These are phyloP conservation scores for Stenoptilia bipunctidactyla DNA, from an alignment of 2,888 invertebrate genomes.

Conservation along the genomic window DNA sequence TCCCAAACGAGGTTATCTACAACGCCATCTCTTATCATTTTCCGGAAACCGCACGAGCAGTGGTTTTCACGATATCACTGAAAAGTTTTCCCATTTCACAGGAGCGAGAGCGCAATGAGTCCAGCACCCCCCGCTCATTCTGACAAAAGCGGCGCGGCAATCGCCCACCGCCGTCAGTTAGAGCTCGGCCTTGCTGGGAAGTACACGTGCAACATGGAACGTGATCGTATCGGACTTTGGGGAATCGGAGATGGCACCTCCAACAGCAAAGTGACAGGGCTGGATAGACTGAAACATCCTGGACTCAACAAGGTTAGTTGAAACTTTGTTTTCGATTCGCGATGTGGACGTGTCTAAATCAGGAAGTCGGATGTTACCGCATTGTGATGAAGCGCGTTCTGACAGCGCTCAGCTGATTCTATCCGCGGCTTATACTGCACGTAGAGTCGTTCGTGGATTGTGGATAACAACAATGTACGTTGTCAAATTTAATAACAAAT, in stretches of 20 bases:
- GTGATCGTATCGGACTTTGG: slow-evolving; percentile 76
- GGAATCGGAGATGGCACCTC: slow-evolving; percentile 70
- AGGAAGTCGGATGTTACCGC: background rate
- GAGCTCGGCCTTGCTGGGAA: slow-evolving; percentile 28
- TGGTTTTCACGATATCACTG: slow-evolving; percentile 39
- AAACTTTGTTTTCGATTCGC: no score
- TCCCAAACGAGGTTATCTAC: background rate
- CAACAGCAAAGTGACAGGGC: slow-evolving; percentile 70
- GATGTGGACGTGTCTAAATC: background rate
- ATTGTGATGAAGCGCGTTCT: background rate
- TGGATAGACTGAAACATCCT: slow-evolving; percentile 77
- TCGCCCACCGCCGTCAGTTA: slow-evolving; percentile 44
- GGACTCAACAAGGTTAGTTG: slow-evolving; percentile 77
- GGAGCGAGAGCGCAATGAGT: slow-evolving; percentile 61
- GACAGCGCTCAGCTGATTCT: background rate
- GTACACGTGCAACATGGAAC: slow-evolving; percentile 58
- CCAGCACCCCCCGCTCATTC: slow-evolving; percentile 51
- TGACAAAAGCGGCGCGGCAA: slow-evolving; percentile 45
- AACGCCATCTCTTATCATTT: slow-evolving; percentile 55
- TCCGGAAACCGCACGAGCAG: slow-evolving; percentile 35
- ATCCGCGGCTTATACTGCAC: no score
- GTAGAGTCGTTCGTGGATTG: no score
- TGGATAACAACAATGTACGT: no score
- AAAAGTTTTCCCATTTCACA: slow-evolving; percentile 64
- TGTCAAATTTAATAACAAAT: no score